phyloP scores from a whole-genome alignment of 2,113 vertebrate species.

The Ictidomys tridecemlineatus region DNA sequence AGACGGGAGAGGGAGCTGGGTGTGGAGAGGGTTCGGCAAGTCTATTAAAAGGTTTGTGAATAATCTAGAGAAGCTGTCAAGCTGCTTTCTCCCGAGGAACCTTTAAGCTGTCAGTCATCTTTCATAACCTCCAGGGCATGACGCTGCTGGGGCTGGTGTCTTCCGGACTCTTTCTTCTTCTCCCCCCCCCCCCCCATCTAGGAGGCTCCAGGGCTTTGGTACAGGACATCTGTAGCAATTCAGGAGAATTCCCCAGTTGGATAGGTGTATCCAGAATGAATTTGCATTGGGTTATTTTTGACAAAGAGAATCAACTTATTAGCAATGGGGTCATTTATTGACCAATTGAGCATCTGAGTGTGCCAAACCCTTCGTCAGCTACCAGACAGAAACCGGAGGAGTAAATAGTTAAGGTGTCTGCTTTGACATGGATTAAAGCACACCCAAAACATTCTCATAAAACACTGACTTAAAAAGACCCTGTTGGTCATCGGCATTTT shows the following conservation, averaged over 20 bases:
- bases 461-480: not conserved
- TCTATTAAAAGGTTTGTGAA: constrained; percentile 80
- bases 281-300: constrained; percentile 43
- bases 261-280: not conserved
- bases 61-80: constrained; percentile 52
- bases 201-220: not conserved
- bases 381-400: not conserved
- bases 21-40: constrained; percentile 58
- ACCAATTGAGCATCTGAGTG: not conserved
- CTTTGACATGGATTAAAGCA: not conserved
- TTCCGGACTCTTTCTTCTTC: not conserved
- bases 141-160: not conserved
- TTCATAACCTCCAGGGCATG: not conserved
- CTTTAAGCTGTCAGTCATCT: constrained; percentile 48
- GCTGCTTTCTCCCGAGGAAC: constrained; percentile 51
- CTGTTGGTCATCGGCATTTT: not conserved
- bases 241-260: not conserved
- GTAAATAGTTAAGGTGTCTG: not conserved
- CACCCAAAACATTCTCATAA: not conserved
- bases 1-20: not conserved
- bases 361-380: not conserved
- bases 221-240: not conserved
- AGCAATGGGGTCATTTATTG: not conserved
- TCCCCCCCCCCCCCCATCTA: not conserved
- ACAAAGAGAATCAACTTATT: not conserved